Base-by-base conservation (phyloP, 2,113 vertebrate genomes). In the Lasiurus cinereus region DNA sequence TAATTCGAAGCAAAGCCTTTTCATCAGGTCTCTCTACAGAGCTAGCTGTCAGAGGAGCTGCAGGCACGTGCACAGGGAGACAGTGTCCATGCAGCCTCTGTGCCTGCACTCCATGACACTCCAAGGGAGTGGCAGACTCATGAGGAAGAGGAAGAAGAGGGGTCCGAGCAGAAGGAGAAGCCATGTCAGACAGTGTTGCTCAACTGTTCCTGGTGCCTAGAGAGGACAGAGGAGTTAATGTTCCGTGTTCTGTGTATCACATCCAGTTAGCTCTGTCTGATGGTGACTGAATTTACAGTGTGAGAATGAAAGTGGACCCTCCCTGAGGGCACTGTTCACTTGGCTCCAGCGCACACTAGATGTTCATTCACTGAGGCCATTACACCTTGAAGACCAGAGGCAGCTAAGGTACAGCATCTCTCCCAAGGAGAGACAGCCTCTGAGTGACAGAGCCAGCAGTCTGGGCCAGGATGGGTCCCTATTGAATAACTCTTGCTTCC, bases 31-130 rank as follows among this genome's bases (percentile, higher is more conserved):
- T 36, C 39, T 11, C 43, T 12, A 19, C 67, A 48, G 76, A 13
- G 69, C 27, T 56, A 13, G 69, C 27, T 56, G 14, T 79, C 12
- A 36, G 76, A 74, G 66, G 36, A 16, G 24, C 73, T 39, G 46
- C 50, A 69, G 27, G 12, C 29, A 43, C 22, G 43, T 29, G 39
- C 19, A 33, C 4, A 8, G 50, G 52, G 27, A 36, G 18, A 33
- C 21, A 9, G 8, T 10, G 29, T 48, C 50, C 3, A 7, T 6
- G 21, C 3, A 3, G 29, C 29, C 33, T 6, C 33, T 6, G 1
- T 66, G 24, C 69, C 0, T 0, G n/a, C 27, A 27, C 13, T 5
- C 11, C 10, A 8, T 36, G 78, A 48, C 16, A 0, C 24, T 43
- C 43, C 5, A 3, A 8, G 22, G 14, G 13, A 5, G 0, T 48